A percentile compares a stretch with the other conserved stretches of the same genome.
These are phyloP conservation scores for Merops nubicus DNA, from an alignment of 2,113 vertebrate species.

Conservation along the genomic window DNA sequence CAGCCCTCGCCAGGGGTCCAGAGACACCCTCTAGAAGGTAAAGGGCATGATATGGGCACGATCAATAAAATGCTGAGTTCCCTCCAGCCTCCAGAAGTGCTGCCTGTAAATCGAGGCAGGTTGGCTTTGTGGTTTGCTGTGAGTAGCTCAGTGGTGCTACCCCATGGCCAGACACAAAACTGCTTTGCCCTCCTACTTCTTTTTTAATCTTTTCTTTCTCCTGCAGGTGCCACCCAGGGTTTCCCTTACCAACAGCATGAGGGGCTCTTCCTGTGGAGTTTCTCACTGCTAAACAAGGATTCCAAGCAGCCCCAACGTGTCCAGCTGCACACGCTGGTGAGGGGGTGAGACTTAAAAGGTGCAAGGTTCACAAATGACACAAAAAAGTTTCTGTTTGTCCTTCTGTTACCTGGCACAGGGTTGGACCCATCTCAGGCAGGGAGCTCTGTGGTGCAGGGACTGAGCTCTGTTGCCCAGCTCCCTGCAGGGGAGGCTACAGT, in stretches of 20 bases:
- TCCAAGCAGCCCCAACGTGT: background rate
- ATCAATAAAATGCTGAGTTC: background rate
- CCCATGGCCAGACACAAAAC: constrained; percentile 12
- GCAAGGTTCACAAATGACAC: background rate
- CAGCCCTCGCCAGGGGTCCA: background rate
- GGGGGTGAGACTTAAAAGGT: background rate
- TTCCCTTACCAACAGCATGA: background rate
- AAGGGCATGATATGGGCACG: background rate
- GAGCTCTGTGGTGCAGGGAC: background rate
- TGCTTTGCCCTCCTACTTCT: background rate
- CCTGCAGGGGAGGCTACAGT: background rate
- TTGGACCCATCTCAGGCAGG: background rate
- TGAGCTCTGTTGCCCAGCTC: background rate
- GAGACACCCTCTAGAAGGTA: background rate
- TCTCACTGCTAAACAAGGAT: background rate
- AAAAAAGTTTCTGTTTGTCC: background rate
- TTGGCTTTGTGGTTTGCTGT: background rate
- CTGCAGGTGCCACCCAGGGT: background rate
- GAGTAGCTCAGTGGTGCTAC: background rate
- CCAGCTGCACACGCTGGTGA: fast-evolving
- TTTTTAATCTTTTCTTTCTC: background rate
- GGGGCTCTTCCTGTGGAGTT: background rate
- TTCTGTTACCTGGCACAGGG: background rate
- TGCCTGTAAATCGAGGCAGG: background rate
- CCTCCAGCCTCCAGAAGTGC: background rate